Evolutionary conservation across 2,797 vertebrate species (phyloP), one percentile per base, ranked within the genome.

Genomic region (Holocentrus rufus): DNA sequence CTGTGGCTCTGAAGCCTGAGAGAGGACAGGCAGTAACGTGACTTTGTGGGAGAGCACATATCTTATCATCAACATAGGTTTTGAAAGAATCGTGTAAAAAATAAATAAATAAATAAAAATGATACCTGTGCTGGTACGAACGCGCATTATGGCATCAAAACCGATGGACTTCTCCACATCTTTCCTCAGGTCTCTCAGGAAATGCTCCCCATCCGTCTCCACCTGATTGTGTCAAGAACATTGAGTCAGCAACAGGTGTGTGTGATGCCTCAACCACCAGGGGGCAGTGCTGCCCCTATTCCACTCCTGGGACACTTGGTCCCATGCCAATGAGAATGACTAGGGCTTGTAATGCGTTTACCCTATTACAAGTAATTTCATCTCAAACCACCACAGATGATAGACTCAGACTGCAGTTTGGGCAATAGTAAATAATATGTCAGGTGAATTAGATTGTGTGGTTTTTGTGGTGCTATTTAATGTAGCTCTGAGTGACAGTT

Each of bases 91-190:
- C 15, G 15, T 15, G 15, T 17, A 13, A 27, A 27, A 27, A 27
- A 27, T 27, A 27, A 27, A 27, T 27, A 27, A 27, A 27, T 27
- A 27, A n/a, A n/a, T n/a, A n/a, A n/a, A n/a, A n/a, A 42, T 42
- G 0, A 23, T 88, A 99, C 98, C 98, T 93, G 97, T 98, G 72
- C 97, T 99, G 74, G 97, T 98, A 18, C 96, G 95, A 61, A 99
- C 95, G 7, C 98, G 95, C 97, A 99, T 99, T 25, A 98, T 94
- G 17, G 95, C 96, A 69, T 99, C 98, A 62, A 99, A 99, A 25
- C 96, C 96, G 0, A 95, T 93, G 72, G 83, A 91, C 87, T 98
- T 99, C 79, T 92, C 92, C 39, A 99, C 80, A 3, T 97, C 95
- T 71, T 91, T 96, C 81, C 95, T 94, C 77, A 99, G 94, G 78